Conservation (phyloP, 2,113 vertebrate genomes). For the Spheniscus mendiculus region DNA sequence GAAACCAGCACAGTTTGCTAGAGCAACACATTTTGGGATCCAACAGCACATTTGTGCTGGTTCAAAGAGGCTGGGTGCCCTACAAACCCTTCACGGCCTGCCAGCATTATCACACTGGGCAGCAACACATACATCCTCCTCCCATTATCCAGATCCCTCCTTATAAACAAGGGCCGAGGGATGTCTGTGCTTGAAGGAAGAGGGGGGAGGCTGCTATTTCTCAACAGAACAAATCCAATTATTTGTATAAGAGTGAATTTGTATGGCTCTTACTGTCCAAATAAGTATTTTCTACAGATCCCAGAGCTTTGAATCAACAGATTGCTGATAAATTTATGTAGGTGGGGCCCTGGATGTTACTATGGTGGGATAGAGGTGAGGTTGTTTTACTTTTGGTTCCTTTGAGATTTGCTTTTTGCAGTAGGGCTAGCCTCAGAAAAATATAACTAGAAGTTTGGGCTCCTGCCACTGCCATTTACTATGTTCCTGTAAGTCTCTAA, state of each 20-base stretch:
- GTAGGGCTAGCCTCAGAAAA: not conserved
- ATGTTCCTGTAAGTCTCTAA: not conserved
- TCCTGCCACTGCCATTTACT: not conserved
- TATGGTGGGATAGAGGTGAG: not conserved
- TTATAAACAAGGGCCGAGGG: not conserved
- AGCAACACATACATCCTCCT: not conserved
- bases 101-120: rapidly evolving
- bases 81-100: not conserved
- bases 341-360: not conserved
- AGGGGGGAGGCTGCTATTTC: not conserved
- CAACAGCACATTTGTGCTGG: not conserved
- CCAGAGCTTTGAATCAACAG: slow-evolving; percentile 16
- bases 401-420: not conserved
- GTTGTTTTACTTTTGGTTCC: not conserved
- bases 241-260: not conserved
- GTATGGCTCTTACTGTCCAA: not conserved
- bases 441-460: not conserved
- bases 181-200: not conserved
- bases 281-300: not conserved
- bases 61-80: not conserved
- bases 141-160: not conserved
- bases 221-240: not conserved
- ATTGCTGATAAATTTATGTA: not conserved
- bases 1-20: not conserved
- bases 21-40: not conserved